A percentile compares a stretch with the other conserved stretches of the same genome.
Conservation (phyloP, 1,140 invertebrate genomes). For the Leguminivora glycinivorella region DNA sequence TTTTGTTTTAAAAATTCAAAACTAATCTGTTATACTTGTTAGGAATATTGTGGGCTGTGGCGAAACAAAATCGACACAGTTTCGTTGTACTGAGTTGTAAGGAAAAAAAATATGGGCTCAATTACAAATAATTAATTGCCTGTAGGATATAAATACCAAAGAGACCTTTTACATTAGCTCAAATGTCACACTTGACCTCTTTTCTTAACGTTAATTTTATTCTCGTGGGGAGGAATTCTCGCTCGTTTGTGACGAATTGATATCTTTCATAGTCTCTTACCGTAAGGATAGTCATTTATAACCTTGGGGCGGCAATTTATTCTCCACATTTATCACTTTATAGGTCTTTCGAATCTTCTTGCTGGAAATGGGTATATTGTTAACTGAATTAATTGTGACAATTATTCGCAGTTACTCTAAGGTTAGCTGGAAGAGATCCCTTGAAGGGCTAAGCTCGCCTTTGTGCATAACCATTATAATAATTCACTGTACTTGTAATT, state of each 20-base stretch:
- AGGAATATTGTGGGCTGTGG: no score
- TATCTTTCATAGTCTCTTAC: conserved; percentile 66
- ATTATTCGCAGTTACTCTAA: not conserved
- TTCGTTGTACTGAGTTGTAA: no score
- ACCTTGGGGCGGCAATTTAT: conserved; percentile 67
- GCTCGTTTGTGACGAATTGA: conserved; percentile 64
- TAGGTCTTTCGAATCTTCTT: conserved; percentile 45
- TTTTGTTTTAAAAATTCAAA: no score
- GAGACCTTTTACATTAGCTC: not conserved
- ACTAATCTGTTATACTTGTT: no score
- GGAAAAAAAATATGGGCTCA: no score
- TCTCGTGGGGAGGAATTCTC: conserved; percentile 38
- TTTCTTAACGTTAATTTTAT: conserved; percentile 50
- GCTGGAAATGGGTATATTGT: conserved; percentile 34
- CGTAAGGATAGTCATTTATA: conserved; percentile 62
- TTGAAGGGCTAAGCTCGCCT: no score
- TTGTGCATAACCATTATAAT: no score
- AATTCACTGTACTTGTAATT: no score
- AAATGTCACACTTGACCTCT: conserved; percentile 8
- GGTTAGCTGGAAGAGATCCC: no score
- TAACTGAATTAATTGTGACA: not conserved
- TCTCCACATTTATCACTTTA: conserved; percentile 66
- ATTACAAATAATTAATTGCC: no score
- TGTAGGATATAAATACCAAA: not conserved
- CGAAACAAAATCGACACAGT: no score